phyloP scores from a whole-genome alignment of 2,113 vertebrate species.

The Erpornis zantholeuca region DNA sequence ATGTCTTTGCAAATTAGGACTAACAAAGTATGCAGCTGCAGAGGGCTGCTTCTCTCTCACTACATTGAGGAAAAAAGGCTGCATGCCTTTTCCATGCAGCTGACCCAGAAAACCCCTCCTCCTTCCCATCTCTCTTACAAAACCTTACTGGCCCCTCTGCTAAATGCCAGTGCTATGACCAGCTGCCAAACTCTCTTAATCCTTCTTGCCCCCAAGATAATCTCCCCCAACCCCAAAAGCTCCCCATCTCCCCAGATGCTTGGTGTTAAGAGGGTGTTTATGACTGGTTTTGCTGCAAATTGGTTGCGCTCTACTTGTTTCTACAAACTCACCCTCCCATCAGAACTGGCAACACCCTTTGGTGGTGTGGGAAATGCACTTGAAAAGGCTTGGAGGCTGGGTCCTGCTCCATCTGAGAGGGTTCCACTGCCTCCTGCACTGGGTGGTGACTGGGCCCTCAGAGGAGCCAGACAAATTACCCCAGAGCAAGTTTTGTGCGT shows the following conservation, averaged over 20 bases:
- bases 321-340: not conserved
- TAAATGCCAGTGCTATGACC: not conserved
- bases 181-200: conserved; percentile 53
- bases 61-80: not conserved
- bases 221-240: conserved; percentile 50
- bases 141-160: not conserved
- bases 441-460: not conserved
- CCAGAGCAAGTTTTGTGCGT: not conserved
- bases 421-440: not conserved
- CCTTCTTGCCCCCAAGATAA: conserved; percentile 20
- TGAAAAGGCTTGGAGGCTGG: not conserved
- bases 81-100: not conserved
- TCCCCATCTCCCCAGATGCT: not conserved
- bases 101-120: conserved; percentile 53
- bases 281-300: not conserved
- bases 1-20: conserved; percentile 47
- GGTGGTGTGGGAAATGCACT: not conserved
- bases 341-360: conserved; percentile 27
- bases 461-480: not conserved
- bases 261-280: not conserved
- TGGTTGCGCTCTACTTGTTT: not conserved
- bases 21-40: conserved; percentile 32
- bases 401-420: not conserved
- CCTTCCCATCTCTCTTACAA: not conserved
- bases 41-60: not conserved